These are phyloP conservation scores for Aldrovandia affinis DNA, from an alignment of 2,797 vertebrate genomes.

Conservation along the genomic window DNA sequence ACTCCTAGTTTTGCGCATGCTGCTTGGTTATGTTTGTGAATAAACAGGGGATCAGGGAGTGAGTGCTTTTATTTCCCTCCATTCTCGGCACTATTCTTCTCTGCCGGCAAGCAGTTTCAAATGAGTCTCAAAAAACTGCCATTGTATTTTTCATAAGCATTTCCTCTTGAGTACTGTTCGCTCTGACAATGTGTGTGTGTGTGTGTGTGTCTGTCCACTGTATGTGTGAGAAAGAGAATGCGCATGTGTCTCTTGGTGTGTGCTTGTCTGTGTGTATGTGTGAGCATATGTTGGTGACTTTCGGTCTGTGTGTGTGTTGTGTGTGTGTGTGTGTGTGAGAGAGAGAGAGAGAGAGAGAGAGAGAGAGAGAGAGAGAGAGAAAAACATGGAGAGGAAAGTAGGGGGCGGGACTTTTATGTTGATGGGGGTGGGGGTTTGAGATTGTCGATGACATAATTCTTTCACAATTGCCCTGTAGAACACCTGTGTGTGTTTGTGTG, in stretches of 20 bases:
- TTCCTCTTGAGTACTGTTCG: neutral
- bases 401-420: constrained; percentile 28
- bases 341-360: neutral
- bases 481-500: constrained; percentile 32
- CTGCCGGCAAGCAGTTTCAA: neutral
- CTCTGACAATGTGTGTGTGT: neutral
- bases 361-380: neutral
- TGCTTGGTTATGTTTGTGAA: no score
- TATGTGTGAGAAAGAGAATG: neutral
- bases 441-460: constrained; percentile 33
- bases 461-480: constrained; percentile 30
- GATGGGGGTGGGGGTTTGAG: constrained; percentile 20
- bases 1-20: no score
- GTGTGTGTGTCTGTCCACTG: no score
- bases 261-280: neutral
- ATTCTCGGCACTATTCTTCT: neutral
- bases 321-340: neutral
- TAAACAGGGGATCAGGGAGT: neutral
- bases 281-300: no score
- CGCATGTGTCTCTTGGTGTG: neutral
- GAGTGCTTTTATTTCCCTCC: no score
- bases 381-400: neutral
- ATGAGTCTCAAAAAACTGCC: neutral
- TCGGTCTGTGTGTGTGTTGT: neutral
- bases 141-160: neutral